Conservation (phyloP, 2,113 vertebrate genomes). For the Symphodus melops region DNA sequence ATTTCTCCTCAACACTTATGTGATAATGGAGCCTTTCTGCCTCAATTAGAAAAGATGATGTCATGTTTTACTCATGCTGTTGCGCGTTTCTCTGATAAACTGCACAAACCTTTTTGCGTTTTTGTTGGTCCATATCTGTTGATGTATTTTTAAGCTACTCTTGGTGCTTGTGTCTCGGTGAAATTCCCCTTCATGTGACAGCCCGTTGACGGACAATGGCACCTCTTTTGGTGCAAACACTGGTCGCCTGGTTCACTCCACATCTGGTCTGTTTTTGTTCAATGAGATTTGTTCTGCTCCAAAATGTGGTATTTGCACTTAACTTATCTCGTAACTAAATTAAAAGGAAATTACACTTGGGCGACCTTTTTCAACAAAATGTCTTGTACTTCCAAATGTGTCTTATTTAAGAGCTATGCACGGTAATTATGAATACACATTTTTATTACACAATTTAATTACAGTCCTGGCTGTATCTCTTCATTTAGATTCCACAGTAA, state of each 20-base stretch:
- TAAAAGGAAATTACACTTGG: background rate
- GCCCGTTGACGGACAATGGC: constrained; percentile 36
- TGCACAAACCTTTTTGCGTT: background rate
- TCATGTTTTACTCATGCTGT: background rate
- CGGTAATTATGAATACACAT: background rate
- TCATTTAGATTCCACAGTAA: background rate
- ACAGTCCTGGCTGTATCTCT: background rate
- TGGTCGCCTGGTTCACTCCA: constrained; percentile 48
- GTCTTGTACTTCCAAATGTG: too few relatives aligned
- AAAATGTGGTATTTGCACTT: constrained; percentile 8
- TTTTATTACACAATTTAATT: background rate
- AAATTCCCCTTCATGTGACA: constrained; percentile 33
- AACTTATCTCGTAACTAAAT: background rate
- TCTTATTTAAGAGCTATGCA: background rate
- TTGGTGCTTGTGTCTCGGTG: constrained; percentile 10
- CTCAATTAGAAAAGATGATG: background rate
- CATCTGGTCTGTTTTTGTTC: constrained; percentile 57
- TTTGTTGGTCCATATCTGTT: background rate
- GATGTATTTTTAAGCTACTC: background rate
- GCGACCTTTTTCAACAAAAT: background rate
- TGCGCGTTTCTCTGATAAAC: background rate
- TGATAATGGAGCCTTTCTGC: background rate
- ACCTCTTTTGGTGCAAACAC: constrained; percentile 47
- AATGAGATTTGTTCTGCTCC: background rate
- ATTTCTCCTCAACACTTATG: background rate